Evolutionary conservation across 1,140 invertebrate species (phyloP).

Genomic region (Parasteatoda tepidariorum): DNA sequence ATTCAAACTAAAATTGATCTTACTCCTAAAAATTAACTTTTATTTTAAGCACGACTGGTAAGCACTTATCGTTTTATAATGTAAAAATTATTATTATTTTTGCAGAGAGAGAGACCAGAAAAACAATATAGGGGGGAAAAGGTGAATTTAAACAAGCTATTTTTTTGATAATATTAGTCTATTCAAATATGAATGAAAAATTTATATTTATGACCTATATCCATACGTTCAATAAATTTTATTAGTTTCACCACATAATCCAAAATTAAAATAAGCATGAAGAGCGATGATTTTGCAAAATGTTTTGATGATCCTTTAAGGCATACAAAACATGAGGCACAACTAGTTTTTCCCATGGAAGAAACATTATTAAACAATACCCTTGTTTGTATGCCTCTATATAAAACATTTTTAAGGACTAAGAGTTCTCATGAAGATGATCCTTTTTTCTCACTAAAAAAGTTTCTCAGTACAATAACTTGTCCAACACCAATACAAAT

Average conservation of each 20-base stretch:
- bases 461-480: conserved; percentile 92
- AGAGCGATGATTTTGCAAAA: conserved; percentile 19
- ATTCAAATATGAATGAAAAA: background rate
- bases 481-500: conserved; percentile 87
- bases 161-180: too few species aligned
- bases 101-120: too few species aligned
- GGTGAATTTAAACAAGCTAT: too few species aligned
- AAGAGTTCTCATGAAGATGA: conserved; percentile 35
- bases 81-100: too few species aligned
- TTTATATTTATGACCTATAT: background rate
- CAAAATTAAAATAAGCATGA: background rate
- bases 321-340: conserved; percentile 41
- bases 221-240: too few species aligned
- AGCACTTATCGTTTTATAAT: too few species aligned
- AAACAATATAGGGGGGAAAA: too few species aligned
- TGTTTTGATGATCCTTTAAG: conserved; percentile 10
- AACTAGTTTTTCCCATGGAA: conserved; percentile 9
- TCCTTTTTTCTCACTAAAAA: conserved; percentile 88
- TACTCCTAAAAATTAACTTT: too few species aligned
- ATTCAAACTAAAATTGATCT: too few species aligned
- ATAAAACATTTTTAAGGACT: background rate
- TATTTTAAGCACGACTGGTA: too few species aligned
- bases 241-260: background rate
- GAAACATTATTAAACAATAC: background rate
- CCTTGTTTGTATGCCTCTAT: conserved; percentile 26